phyloP scores from a whole-genome alignment of 2,888 invertebrate genomes.

The Keiferia lycopersicella region DNA sequence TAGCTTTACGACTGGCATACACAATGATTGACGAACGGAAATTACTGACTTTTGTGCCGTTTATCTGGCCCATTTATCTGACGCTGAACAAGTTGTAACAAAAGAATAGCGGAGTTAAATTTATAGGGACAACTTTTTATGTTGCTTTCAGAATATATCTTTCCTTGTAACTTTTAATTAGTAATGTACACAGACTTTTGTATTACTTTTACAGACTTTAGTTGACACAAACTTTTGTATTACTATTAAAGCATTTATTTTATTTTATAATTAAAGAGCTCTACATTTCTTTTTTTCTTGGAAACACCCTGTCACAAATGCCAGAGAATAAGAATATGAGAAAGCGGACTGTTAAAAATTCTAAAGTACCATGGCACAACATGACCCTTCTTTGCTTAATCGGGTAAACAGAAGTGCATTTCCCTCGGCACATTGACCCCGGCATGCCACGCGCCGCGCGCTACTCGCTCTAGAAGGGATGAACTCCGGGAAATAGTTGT shows the following conservation, averaged over 20 bases:
- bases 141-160: background rate
- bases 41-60: constrained; percentile 28
- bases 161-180: background rate
- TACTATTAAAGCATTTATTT: too few species aligned
- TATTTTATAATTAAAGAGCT: too few species aligned
- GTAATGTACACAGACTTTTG: background rate
- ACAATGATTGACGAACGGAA: constrained; percentile 32
- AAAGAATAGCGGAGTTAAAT: constrained; percentile 12
- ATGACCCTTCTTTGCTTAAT: background rate
- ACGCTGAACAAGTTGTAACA: constrained; percentile 21
- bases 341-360: background rate
- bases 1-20: constrained; percentile 21
- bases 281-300: too few species aligned
- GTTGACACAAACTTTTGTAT: background rate
- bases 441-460: background rate
- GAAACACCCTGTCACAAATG: too few species aligned
- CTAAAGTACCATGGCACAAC: background rate
- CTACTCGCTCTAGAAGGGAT: background rate
- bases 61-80: constrained; percentile 27
- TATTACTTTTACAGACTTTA: background rate
- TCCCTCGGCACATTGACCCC: background rate
- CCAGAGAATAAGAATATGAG: background rate
- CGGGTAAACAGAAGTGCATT: background rate
- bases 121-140: background rate
- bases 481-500: background rate